Percentiles rank a stretch among this genome's conserved stretches.
Conservation (phyloP, 2,888 invertebrate species). For the Eristalis pertinax region DNA sequence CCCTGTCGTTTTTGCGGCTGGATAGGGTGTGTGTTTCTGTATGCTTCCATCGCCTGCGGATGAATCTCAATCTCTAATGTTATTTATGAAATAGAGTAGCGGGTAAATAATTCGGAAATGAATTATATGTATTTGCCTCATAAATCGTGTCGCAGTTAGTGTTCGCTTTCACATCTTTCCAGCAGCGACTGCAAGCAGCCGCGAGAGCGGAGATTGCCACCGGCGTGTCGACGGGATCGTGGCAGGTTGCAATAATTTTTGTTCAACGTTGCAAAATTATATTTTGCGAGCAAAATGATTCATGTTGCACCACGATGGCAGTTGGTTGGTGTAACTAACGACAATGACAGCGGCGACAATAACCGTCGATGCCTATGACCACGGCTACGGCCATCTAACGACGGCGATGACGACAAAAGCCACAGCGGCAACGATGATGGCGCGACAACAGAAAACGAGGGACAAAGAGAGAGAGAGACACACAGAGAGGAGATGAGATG, state of each 20-base stretch:
- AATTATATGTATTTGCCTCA: conserved; percentile 39
- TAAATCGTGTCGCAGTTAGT: conserved; percentile 32
- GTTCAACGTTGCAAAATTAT: conserved; percentile 35
- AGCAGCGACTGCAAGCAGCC: no score
- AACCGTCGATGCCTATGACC: background rate
- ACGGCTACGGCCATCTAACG: conserved; percentile 19
- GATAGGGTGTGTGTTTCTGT: background rate
- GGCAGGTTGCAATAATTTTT: conserved; percentile 35
- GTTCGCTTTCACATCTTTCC: background rate
- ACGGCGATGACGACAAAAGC: conserved; percentile 15
- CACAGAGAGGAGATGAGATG: background rate
- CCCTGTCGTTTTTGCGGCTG: background rate
- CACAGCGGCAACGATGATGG: conserved; percentile 14
- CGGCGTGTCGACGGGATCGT: background rate
- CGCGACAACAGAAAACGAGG: background rate
- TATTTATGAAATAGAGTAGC: conserved; percentile 53
- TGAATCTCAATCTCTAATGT: conserved; percentile 31
- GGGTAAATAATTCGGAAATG: conserved; percentile 50
- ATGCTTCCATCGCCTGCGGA: conserved; percentile 5
- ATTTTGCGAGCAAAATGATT: conserved; percentile 46
- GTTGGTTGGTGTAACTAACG: conserved; percentile 39
- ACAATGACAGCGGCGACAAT: conserved; percentile 9
- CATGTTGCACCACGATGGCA: conserved; percentile 59
- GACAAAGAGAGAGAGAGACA: background rate
- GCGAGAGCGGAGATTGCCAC: background rate